Percentiles rank a stretch among this genome's conserved stretches.
Evolutionary conservation across 92 coral and sea anemone genomes (phyloP).

Genomic region (Zoanthus sociatus): DNA sequence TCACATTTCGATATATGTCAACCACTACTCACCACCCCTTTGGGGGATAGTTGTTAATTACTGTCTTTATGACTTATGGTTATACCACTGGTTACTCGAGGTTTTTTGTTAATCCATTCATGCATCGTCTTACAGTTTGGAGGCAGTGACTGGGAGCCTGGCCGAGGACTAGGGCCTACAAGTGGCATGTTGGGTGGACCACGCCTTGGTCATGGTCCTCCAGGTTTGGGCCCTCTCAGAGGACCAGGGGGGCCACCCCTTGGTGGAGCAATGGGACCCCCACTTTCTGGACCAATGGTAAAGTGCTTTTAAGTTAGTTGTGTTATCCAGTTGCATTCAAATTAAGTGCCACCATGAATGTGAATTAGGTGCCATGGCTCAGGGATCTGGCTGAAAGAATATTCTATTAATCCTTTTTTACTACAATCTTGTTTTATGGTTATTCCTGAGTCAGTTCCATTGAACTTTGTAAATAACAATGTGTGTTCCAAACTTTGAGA

Average conservation of each 20-base stretch:
- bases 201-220: slow-evolving; percentile 43
- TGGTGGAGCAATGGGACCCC: slow-evolving; percentile 67
- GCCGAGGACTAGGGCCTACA: slow-evolving; percentile 40
- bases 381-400: too few species aligned
- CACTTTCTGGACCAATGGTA: slow-evolving; percentile 44
- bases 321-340: background rate
- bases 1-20: too few species aligned
- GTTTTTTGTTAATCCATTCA: background rate
- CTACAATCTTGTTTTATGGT: too few species aligned
- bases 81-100: too few species aligned
- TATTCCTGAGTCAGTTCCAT: too few species aligned
- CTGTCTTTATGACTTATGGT: too few species aligned
- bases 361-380: background rate
- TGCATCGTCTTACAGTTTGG: slow-evolving; percentile 19
- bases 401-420: too few species aligned
- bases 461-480: too few species aligned
- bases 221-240: slow-evolving; percentile 70
- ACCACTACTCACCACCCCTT: too few species aligned
- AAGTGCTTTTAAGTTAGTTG: background rate
- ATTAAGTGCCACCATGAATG: background rate
- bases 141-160: slow-evolving; percentile 30
- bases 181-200: slow-evolving; percentile 38
- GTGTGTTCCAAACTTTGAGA: too few species aligned
- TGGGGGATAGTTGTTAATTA: too few species aligned
- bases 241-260: slow-evolving; percentile 56